Evolutionary conservation across 1,140 invertebrate species (phyloP).

Genomic region (Brachionus rubens): DNA sequence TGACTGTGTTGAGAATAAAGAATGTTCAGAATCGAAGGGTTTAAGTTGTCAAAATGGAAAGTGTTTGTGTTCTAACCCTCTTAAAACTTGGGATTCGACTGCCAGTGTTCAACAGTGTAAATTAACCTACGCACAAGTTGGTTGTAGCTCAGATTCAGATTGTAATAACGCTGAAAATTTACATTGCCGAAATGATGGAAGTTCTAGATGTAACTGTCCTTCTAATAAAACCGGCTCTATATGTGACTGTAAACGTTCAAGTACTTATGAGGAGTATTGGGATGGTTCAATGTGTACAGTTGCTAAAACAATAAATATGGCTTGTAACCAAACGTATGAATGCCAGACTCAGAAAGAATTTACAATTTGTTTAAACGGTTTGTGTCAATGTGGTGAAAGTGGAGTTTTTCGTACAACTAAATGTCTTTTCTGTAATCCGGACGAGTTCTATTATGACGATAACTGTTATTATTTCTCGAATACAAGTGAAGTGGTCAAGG

Average conservation of each 20-base stretch:
- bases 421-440: too few relatives aligned
- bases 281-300: neutral
- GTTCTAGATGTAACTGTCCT: conserved; percentile 4
- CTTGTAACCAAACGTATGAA: neutral
- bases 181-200: neutral
- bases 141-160: neutral
- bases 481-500: too few relatives aligned
- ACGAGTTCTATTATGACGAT: too few relatives aligned
- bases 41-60: too few relatives aligned
- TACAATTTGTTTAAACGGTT: neutral
- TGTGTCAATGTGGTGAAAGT: neutral
- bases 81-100: neutral
- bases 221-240: neutral
- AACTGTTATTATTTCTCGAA: too few relatives aligned
- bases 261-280: neutral
- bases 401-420: neutral
- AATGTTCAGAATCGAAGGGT: neutral
- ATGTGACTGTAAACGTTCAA: neutral
- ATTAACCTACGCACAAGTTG: neutral
- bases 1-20: neutral
- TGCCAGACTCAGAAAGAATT: neutral
- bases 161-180: neutral
- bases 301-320: neutral
- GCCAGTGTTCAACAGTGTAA: neutral
- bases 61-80: too few relatives aligned